Evolutionary conservation across 2,113 vertebrate genomes (phyloP), one percentile per base, ranked within the genome.

Genomic region (Ceuthmochares aereus): DNA sequence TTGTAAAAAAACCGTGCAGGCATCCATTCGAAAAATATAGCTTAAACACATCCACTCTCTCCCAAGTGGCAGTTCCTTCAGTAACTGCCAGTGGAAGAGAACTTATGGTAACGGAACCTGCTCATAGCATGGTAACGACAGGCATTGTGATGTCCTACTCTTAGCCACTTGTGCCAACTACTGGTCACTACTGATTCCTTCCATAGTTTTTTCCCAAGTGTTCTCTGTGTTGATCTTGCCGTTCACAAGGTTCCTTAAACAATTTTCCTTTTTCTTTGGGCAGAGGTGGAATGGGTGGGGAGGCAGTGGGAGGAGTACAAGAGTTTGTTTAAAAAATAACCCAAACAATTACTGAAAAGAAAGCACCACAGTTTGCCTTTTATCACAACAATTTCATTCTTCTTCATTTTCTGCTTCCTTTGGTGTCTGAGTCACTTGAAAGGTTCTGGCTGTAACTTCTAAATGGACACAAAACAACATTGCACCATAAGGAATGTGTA

Each of bases 351-450:
- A 51, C 62, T 37, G 32, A 90, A 87, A 92, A 80, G 59, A 91
- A 95, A 82, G 21, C 36, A 77, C 47, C 25, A 25, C 52, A 58
- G 29, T 60, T 76, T 74, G 63, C 76, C 60, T 76, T 94, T 92
- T 82, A 84, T 60, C 43, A 62, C 8, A 12, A 58, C 60, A 66
- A 52, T 45, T 93, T 73, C 16, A 80, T 56, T 91, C 26, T 85
- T 36, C 40, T 83, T 85, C 59, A 43, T 16, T 83, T 95, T 96
- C 87, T 96, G 56, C 64, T 67, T 96, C 72, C 86, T 63, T 78
- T 89, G 72, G 56, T 87, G 20, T 42, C 67, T 84, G 76, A 84
- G 54, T 29, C 49, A 91, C 77, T 85, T 85, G 74, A 88, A 89
- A 93, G 34, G 32, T 59, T 84, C 78, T 81, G 54, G 43, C 79